Percentiles rank a stretch among this genome's conserved stretches.
These are phyloP conservation scores for Mus caroli DNA, from an alignment of 2,797 vertebrate genomes.

Conservation along the genomic window DNA sequence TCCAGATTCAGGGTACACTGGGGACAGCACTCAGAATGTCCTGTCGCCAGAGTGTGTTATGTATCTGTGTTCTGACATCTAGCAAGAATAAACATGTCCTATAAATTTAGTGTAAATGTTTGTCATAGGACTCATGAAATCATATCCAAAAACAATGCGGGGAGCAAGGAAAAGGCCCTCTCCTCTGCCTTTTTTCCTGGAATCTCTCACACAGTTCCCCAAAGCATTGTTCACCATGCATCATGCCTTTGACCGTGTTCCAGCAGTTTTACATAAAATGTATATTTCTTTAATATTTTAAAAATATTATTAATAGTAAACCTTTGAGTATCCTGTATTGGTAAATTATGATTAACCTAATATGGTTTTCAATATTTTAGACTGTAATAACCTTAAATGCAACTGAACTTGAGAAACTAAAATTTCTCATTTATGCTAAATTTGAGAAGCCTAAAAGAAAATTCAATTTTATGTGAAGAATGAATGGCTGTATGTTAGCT, in stretches of 20 bases:
- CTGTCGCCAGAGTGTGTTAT: not conserved
- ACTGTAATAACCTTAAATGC: conserved; percentile 2
- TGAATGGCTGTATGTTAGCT: not conserved
- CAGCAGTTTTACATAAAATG: not conserved
- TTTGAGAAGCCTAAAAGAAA: conserved; percentile 13
- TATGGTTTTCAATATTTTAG: conserved; percentile 49
- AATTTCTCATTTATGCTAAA: not conserved
- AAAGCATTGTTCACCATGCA: fast-evolving
- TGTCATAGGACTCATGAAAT: not conserved
- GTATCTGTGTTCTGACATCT: not conserved
- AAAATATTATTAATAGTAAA: not conserved
- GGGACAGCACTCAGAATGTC: not conserved
- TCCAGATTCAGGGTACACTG: not conserved
- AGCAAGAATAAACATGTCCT: not conserved
- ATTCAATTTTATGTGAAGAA: conserved; percentile 9
- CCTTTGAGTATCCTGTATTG: conserved; percentile 40
- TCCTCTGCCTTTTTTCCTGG: not conserved
- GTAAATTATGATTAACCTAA: not conserved
- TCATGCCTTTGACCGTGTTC: not conserved
- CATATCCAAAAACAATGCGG: not conserved
- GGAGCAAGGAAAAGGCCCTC: not conserved
- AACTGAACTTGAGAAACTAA: conserved; percentile 35
- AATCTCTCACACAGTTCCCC: too few species aligned
- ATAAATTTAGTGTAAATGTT: not conserved
- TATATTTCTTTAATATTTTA: not conserved